Base-by-base conservation (phyloP, 2,797 vertebrate genomes). In the Hippoglossus hippoglossus region DNA sequence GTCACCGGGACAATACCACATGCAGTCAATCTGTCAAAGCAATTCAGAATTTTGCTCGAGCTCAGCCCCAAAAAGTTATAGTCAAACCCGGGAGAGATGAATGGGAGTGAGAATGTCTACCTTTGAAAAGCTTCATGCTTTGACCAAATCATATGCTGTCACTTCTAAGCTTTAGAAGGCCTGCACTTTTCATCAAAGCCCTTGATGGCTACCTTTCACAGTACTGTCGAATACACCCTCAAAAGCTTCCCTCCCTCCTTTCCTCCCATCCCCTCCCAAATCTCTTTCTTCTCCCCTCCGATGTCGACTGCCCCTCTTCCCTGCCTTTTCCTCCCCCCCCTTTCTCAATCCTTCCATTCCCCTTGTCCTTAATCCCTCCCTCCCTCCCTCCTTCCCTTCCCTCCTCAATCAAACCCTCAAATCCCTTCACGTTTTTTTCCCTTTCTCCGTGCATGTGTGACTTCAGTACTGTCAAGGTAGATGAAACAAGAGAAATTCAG, bases 101-200 rank as follows among this genome's bases (percentile, higher is more conserved):
- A 90, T 86, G 57, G 74, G 80, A 91, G 81, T 80, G 79, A 89
- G 88, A 88, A 90, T 91, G 92, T 93, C 88, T 91, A 91, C 91
- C 88, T 93, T 92, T 92, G 87, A 93, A 93, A 93, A 89, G 91
- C 88, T 89, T 80, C 87, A 87, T 85, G 91, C 91, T 93, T 93
- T 92, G 92, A 93, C 91, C 91, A 93, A 93, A 93, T 93, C 92
- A 93, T 93, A 93, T 90, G 92, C 92, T 93, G 92, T 93, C 92
- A 92, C 87, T 91, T 86, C 85, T 89, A 91, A 93, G 91, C 91
- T 91, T 93, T 86, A 86, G 90, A 91, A 92, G 91, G 89, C 85
- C 91, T 93, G 91, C 91, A 92, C 91, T 93, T 93, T 93, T 93
- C 92, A 93, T 93, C 92, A 93, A 93, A 93, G 91, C 87, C 75